These are phyloP conservation scores for Caenorhabditis brenneri DNA, from an alignment of 1,140 invertebrate genomes.

Conservation along the genomic window DNA sequence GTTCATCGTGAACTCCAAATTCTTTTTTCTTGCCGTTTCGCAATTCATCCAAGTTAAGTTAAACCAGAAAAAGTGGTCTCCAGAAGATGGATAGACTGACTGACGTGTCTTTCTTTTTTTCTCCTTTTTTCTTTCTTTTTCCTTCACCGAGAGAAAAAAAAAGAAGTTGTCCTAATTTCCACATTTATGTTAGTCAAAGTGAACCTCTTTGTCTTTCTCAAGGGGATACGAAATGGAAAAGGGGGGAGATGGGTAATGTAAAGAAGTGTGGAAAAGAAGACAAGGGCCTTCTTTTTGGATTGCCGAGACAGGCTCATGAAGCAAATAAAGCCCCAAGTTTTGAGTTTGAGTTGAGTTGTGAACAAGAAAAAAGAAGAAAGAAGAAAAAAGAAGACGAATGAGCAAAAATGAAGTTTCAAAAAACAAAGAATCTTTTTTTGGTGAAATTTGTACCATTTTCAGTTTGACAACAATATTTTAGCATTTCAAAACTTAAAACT, in stretches of 20 bases:
- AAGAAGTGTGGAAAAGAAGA: constrained; percentile 37
- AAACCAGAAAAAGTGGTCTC: background rate
- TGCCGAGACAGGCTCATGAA: background rate
- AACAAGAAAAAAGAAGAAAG: background rate
- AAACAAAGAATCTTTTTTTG: background rate
- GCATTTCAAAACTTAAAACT: background rate
- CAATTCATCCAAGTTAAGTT: constrained; percentile 12
- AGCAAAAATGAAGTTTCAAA: constrained; percentile 6
- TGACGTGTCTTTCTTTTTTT: constrained; percentile 2
- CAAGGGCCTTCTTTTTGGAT: background rate
- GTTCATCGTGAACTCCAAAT: constrained; percentile 7
- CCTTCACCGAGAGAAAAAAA: background rate
- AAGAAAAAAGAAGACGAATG: background rate
- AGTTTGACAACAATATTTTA: too few species aligned
- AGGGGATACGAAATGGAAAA: constrained; percentile 31
- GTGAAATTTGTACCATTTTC: too few species aligned
- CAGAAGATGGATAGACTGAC: background rate
- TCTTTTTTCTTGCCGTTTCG: background rate
- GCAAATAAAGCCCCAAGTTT: background rate
- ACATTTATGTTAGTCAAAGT: constrained; percentile 37
- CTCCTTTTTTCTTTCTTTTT: background rate
- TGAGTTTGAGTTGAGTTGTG: background rate
- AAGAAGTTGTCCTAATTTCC: constrained; percentile 33
- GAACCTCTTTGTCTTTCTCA: constrained; percentile 34
- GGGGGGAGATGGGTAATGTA: constrained; percentile 23